Evolutionary conservation across 2,113 vertebrate genomes (phyloP).

Genomic region (Pygoscelis adeliae): DNA sequence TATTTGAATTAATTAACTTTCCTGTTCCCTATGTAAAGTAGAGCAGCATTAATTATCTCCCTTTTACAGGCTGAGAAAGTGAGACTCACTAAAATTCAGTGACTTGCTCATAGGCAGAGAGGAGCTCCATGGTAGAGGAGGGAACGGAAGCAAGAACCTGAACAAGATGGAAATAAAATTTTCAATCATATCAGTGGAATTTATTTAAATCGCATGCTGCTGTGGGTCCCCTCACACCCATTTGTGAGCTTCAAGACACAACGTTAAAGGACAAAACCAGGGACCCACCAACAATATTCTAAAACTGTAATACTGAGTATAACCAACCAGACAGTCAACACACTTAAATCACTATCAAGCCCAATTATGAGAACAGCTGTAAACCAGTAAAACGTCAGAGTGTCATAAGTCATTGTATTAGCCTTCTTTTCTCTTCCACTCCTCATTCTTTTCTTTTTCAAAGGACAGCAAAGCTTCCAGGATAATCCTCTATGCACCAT

Average conservation of each 20-base stretch:
- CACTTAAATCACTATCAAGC: not conserved
- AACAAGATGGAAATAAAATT: not conserved
- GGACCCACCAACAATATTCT: not conserved
- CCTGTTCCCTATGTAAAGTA: not conserved
- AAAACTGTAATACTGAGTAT: not conserved
- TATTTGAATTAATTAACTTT: constrained; percentile 17
- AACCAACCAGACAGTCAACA: not conserved
- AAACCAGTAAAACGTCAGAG: not conserved
- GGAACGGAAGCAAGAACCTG: not conserved
- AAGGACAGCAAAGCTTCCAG: not conserved
- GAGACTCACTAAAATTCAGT: not conserved
- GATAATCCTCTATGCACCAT: not conserved
- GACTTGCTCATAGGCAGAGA: not conserved
- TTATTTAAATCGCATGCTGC: not conserved
- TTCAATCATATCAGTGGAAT: not conserved
- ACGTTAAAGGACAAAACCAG: not conserved
- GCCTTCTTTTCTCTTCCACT: not conserved
- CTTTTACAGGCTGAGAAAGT: not conserved
- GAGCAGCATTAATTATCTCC: not conserved
- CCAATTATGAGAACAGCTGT: not conserved
- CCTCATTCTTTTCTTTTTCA: not conserved
- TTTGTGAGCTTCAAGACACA: not conserved
- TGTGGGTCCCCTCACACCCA: not conserved
- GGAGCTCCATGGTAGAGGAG: not conserved
- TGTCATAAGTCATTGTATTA: not conserved